Conservation (phyloP, 1,140 invertebrate genomes). For the Drosophila azteca region DNA sequence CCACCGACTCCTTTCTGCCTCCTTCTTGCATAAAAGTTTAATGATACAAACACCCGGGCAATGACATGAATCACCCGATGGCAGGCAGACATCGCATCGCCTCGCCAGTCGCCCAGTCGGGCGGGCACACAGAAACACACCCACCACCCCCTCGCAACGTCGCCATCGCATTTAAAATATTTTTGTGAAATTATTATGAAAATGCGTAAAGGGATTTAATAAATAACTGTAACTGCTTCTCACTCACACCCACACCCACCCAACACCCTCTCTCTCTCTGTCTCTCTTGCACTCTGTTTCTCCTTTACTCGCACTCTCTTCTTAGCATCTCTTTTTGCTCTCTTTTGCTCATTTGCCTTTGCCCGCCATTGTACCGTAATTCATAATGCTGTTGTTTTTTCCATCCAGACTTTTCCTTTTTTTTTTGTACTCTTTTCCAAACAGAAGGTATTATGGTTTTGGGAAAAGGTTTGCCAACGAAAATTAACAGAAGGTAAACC, state of each 20-base stretch:
- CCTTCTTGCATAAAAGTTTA: constrained; percentile 70
- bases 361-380: constrained; percentile 64
- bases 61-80: constrained; percentile 75
- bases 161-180: constrained; percentile 75
- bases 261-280: background rate
- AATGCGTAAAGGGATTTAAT: constrained; percentile 84
- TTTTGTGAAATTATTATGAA: constrained; percentile 82
- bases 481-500: too few species aligned
- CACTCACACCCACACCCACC: constrained; percentile 33
- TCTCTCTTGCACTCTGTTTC: background rate
- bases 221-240: constrained; percentile 83
- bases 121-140: background rate
- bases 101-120: background rate
- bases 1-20: background rate
- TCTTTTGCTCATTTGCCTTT: constrained; percentile 57
- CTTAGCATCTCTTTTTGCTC: constrained; percentile 6
- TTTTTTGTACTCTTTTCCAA: too few species aligned
- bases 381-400: constrained; percentile 67
- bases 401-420: constrained; percentile 52
- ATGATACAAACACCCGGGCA: constrained; percentile 54
- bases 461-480: too few species aligned
- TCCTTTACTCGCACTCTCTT: constrained; percentile 1
- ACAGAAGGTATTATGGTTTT: too few species aligned
- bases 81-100: constrained; percentile 41
- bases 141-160: background rate